These are phyloP conservation scores for Zootoca vivipara DNA, from an alignment of 2,113 vertebrate genomes.

Conservation along the genomic window DNA sequence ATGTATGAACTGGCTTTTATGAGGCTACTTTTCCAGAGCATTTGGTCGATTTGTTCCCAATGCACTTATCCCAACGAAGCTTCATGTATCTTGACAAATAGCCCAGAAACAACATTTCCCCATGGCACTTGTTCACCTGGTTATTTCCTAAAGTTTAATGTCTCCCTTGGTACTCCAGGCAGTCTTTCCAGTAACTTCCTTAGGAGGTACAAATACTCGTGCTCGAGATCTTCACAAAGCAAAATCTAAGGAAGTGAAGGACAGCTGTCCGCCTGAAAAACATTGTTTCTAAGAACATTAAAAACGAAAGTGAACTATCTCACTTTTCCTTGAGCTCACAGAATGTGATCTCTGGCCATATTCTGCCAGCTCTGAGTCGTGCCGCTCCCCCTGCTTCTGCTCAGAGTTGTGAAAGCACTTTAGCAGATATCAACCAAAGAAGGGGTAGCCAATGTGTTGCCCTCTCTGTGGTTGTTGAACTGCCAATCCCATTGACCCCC, in stretches of 20 bases:
- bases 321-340: not conserved
- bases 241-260: not conserved
- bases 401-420: not conserved
- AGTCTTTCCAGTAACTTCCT: not conserved
- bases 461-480: too few relatives aligned
- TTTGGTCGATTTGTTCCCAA: not conserved
- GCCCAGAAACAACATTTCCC: not conserved
- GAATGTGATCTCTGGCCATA: not conserved
- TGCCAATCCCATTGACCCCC: too few relatives aligned
- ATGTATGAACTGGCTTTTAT: too few relatives aligned
- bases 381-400: not conserved
- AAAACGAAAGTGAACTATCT: not conserved
- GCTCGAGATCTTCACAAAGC: not conserved
- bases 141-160: not conserved
- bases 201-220: not conserved
- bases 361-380: not conserved
- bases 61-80: not conserved
- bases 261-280: not conserved
- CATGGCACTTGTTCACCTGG: not conserved
- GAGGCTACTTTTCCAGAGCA: not conserved
- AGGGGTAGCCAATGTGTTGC: too few relatives aligned
- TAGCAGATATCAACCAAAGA: not conserved
- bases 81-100: not conserved
- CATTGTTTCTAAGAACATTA: not conserved
- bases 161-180: not conserved